These are phyloP conservation scores for Actenoides lindsayi DNA, from an alignment of 2,113 vertebrate genomes.

Conservation along the genomic window DNA sequence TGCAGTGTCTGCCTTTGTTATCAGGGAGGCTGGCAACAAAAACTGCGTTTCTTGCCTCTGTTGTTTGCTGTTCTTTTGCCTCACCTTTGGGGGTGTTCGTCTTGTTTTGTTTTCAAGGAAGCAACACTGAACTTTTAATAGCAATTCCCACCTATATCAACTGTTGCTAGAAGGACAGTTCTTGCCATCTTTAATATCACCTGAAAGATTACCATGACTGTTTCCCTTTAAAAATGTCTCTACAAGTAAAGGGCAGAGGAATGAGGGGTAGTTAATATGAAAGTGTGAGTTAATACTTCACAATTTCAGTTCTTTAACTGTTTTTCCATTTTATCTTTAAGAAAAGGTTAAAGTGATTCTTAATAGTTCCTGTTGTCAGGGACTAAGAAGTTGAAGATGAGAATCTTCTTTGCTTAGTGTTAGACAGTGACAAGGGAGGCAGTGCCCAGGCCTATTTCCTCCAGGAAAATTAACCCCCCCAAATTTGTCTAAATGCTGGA, in stretches of 20 bases:
- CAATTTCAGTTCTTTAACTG: not conserved
- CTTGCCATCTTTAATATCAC: not conserved
- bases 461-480: not conserved
- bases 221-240: not conserved
- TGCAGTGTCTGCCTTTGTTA: not conserved
- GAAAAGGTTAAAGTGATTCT: constrained; percentile 9
- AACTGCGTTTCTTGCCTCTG: not conserved
- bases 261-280: not conserved
- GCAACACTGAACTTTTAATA: not conserved
- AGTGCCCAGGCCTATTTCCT: not conserved
- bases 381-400: not conserved
- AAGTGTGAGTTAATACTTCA: not conserved
- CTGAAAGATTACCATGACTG: not conserved
- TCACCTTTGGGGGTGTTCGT: not conserved
- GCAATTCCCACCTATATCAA: not conserved
- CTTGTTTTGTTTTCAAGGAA: not conserved
- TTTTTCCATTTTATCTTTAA: not conserved
- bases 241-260: not conserved
- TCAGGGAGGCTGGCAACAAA: not conserved
- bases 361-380: not conserved
- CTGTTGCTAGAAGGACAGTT: not conserved
- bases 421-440: not conserved
- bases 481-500: not conserved
- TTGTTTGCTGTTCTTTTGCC: not conserved
- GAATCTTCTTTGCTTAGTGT: not conserved